These are phyloP conservation scores for Troides aeacus DNA, from an alignment of 2,888 invertebrate species.

Conservation along the genomic window DNA sequence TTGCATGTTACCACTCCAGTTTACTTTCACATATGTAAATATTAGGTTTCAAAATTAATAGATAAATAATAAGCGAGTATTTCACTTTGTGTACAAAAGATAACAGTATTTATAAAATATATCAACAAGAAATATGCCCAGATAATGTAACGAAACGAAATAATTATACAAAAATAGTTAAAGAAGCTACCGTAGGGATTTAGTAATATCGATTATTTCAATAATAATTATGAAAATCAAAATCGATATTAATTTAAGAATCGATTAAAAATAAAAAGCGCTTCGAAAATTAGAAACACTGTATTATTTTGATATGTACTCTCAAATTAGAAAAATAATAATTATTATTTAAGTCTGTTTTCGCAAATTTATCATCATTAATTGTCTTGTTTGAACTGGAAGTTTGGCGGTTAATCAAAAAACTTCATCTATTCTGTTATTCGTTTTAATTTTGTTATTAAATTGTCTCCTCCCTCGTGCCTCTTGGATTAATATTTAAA, in stretches of 20 bases:
- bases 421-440: too few species aligned
- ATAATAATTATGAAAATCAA: not conserved
- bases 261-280: not conserved
- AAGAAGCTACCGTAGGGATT: not conserved
- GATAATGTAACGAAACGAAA: not conserved
- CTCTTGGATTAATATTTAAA: too few species aligned
- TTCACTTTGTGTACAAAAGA: not conserved
- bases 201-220: not conserved
- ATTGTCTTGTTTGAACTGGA: too few species aligned
- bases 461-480: too few species aligned
- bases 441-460: too few species aligned
- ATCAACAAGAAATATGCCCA: not conserved
- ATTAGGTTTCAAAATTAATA: not conserved
- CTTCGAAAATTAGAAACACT: not conserved
- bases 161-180: constrained; percentile 12
- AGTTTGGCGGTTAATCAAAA: too few species aligned
- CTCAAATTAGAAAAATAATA: too few species aligned
- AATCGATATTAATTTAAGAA: not conserved
- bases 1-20: constrained; percentile 2
- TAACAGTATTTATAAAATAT: not conserved
- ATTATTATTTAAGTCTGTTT: too few species aligned
- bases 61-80: constrained; percentile 3
- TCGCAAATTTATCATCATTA: too few species aligned
- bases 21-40: constrained; percentile 10
- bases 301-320: too few species aligned